Percentiles rank a stretch among this genome's conserved stretches.
Conservation (phyloP, 30 jellyfish, hydroid and myxozoan genomes). For the Pelagia noctiluca region DNA sequence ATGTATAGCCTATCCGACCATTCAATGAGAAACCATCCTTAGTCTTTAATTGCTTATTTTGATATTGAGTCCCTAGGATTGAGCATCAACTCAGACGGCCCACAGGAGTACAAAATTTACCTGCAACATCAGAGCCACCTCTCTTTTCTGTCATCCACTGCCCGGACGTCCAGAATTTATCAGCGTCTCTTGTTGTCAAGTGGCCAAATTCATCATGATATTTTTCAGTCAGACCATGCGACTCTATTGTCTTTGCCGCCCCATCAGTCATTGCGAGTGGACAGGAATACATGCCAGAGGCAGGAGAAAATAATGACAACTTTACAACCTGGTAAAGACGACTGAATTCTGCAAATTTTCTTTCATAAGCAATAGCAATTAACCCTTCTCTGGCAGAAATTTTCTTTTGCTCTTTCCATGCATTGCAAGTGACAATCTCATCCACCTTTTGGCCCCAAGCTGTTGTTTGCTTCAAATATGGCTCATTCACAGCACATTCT, state of each 20-base stretch:
- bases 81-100: no score
- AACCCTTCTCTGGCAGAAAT: slow-evolving; percentile 87
- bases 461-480: slow-evolving; percentile 75
- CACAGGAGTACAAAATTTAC: neutral
- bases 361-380: slow-evolving; percentile 85
- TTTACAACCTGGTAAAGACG: slow-evolving; percentile 90
- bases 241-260: slow-evolving; percentile 88
- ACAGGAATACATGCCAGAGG: slow-evolving; percentile 92
- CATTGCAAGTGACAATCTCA: slow-evolving; percentile 72
- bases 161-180: slow-evolving; percentile 91
- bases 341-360: slow-evolving; percentile 70
- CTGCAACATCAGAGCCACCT: slow-evolving; percentile 95
- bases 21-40: no score
- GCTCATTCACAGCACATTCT: slow-evolving; percentile 77
- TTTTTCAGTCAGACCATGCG: slow-evolving; percentile 40
- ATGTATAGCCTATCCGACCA: no score
- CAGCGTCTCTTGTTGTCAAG: slow-evolving; percentile 78
- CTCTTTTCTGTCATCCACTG: slow-evolving; percentile 98
- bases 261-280: slow-evolving; percentile 99
- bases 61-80: no score
- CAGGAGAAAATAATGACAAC: slow-evolving; percentile 73
- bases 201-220: slow-evolving; percentile 50
- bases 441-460: slow-evolving; percentile 94
- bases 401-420: slow-evolving; percentile 89
- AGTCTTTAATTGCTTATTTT: no score